Evolutionary conservation across 1,140 invertebrate species (phyloP).

Genomic region (Oedothorax gibbosus): DNA sequence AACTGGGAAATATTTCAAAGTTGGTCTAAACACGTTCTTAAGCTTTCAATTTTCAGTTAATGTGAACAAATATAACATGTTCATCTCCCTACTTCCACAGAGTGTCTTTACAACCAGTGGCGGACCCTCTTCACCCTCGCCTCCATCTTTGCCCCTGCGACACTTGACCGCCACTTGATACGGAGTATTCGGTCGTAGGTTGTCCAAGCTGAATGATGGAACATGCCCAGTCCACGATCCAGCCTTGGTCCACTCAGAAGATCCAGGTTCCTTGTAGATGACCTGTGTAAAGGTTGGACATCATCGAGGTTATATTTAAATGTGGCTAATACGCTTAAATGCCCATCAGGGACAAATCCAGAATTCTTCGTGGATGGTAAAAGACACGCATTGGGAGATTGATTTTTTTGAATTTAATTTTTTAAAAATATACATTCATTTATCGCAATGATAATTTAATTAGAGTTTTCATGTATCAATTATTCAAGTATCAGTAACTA

Average conservation of each 20-base stretch:
- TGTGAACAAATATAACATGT: not conserved
- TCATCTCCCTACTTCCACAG: slow-evolving; percentile 39
- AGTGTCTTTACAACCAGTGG: slow-evolving; percentile 15
- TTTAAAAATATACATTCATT: too few relatives aligned
- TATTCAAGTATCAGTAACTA: too few relatives aligned
- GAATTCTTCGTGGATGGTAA: too few relatives aligned
- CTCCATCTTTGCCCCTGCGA: slow-evolving; percentile 25
- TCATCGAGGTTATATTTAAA: too few relatives aligned
- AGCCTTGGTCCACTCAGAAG: slow-evolving; percentile 8
- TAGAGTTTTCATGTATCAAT: too few relatives aligned
- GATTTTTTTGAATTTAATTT: too few relatives aligned
- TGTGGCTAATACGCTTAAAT: too few relatives aligned
- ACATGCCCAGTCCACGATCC: not conserved
- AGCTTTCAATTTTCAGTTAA: too few relatives aligned
- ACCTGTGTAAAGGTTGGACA: slow-evolving; percentile 16
- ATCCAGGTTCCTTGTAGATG: slow-evolving; percentile 9
- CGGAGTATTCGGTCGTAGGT: slow-evolving; percentile 21
- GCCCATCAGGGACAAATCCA: not conserved
- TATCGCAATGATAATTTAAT: too few relatives aligned
- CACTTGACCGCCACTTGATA: slow-evolving; percentile 52
- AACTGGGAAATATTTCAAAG: too few relatives aligned
- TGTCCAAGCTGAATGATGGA: not conserved
- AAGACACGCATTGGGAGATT: too few relatives aligned
- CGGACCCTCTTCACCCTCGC: slow-evolving; percentile 32
- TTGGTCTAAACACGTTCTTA: too few relatives aligned